Evolutionary conservation across 1,140 invertebrate species (phyloP), one percentile per base, ranked within the genome.

Genomic region (Drosophila sturtevanti): DNA sequence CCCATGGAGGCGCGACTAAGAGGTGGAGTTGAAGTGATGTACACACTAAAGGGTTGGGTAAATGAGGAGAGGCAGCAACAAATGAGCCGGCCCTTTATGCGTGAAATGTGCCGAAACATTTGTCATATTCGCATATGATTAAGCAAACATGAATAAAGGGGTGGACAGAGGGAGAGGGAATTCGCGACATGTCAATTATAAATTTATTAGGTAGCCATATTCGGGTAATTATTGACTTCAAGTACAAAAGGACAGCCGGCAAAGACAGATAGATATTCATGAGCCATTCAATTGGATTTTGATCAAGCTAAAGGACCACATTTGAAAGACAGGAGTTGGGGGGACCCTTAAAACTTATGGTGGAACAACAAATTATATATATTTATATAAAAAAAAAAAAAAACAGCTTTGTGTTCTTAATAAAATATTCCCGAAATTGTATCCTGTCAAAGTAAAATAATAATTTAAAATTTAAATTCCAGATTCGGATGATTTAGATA

Each of bases 101-200:
- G 84, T 86, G 68, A 86, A 86, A 86, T 86, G 75, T 64, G 63
- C 63, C 62, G 71, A 38, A 67, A 81, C 76, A 89, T 84, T 79
- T 84, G 76, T 79, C 82, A 84, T 79, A 64, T 66, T 48, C 41
- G n/a, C 18, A 48, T 48, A 48, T 48, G 41, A 48, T 48, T 48
- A 48, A 48, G 18, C 41, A 18, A 9, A 44, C 41, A 16, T 4
- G 14, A 16, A 14, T 9, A 16, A 3, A 27, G 12, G 14, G n/a
- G n/a, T 37, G 2, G n/a, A 11, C 11, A 14, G 12, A 7, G 27
- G 21, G 54, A 14, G 38, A 4, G 51, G 22, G 27, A 7, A 56
- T 16, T 55, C 27, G 31, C 24, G 27, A 34, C 54, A 34, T 56
- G 54, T 35, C 54, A 56, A 56, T 56, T 56, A 56, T 34, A 35